Conservation (phyloP, 2,113 vertebrate genomes). For the Alaudala cheleensis region DNA sequence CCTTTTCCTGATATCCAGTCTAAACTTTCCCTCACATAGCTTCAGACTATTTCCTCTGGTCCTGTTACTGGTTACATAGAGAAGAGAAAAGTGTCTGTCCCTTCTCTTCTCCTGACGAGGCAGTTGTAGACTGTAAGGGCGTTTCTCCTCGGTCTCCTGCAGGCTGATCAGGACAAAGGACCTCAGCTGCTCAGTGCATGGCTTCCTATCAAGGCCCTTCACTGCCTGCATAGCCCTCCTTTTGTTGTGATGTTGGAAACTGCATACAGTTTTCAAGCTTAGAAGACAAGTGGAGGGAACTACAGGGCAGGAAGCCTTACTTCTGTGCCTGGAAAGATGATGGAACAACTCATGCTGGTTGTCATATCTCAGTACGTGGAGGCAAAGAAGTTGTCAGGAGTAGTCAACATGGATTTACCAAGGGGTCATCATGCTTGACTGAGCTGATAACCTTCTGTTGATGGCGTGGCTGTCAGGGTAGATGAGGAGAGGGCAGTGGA, state of each 20-base stretch:
- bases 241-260: background rate
- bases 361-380: background rate
- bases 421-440: background rate
- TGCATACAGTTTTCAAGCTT: background rate
- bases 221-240: background rate
- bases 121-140: background rate
- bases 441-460: background rate
- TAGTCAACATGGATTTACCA: background rate
- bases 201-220: no score
- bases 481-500: background rate
- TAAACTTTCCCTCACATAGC: background rate
- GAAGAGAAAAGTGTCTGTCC: background rate
- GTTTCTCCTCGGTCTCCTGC: background rate
- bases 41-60: background rate
- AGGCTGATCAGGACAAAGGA: accelerated
- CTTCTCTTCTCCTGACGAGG: accelerated
- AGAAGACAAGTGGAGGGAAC: background rate
- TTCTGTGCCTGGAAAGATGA: background rate
- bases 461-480: background rate
- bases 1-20: accelerated
- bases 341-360: background rate
- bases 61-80: background rate
- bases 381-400: background rate
- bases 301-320: background rate
- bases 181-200: no score